Base-by-base conservation (phyloP, 23 tunicate species). In the Styela clava region DNA sequence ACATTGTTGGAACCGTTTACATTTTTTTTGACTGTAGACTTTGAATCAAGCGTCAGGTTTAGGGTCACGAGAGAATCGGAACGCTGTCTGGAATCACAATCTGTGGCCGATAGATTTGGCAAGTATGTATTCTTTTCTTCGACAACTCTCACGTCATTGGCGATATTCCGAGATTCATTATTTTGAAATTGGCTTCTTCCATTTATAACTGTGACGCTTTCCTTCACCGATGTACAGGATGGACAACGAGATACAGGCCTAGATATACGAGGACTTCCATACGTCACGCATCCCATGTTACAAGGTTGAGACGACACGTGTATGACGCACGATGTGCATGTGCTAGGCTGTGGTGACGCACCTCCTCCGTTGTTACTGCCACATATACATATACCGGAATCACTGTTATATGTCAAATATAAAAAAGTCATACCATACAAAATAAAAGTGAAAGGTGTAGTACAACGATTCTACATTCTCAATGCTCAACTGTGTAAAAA, bases 291-390 rank as follows among this genome's bases (percentile, higher is more conserved):
- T 71, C 77, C 56, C 56, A 44, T 44, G 56, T 44, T 27, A 71
- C 77, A 71, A 21, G 77, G 77, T 71, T 76, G 81, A 7, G 33
- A 1, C 23, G 81, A 44, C 23, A 76, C 52, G 81, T 76, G 81
- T 9, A 76, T 76, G 64, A 76, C 81, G 67, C 81, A 76, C 26
- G 31, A 76, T 0, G 64, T 76, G 24, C 81, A 76, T 1, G 18
- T 23, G 27, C 62, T 21, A 18, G 71, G 31, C 22, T 25, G 31
- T 1, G 71, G 71, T 29, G 71, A 67, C 31, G 71, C 2, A 1
- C 12, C 12, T 5, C 56, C 56, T 5, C 56, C 56, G 56, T 44
- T 44, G 56, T 7, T 44, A 44, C 56, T 44, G 56, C 56, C 56
- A 12, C 56, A 44, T 12, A 12, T 44, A 44, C 56, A 44, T 44